Evolutionary conservation across 1,140 invertebrate species (phyloP).

Genomic region (Papilio polyxenes): DNA sequence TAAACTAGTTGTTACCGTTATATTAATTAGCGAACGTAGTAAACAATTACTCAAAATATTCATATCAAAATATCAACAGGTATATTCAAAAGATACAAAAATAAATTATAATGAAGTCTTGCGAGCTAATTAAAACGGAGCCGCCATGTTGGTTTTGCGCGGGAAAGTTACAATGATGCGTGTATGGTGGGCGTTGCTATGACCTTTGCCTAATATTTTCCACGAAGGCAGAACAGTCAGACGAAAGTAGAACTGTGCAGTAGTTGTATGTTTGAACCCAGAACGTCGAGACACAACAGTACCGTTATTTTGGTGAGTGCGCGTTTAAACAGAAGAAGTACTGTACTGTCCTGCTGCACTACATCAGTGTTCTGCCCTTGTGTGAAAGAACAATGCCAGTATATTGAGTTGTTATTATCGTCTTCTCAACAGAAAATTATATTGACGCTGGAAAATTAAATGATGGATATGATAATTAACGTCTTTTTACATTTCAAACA

Average conservation of each 20-base stretch:
- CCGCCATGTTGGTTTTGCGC: constrained; percentile 15
- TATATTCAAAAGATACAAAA: background rate
- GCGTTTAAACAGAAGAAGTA: background rate
- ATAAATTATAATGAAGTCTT: background rate
- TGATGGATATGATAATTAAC: background rate
- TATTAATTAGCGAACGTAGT: background rate
- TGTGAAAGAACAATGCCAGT: background rate
- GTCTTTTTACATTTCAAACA: background rate
- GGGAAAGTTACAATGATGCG: constrained; percentile 11
- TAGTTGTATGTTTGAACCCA: too few species aligned
- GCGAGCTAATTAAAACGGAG: constrained; percentile 13
- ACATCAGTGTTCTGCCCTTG: background rate
- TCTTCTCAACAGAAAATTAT: background rate
- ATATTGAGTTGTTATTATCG: background rate
- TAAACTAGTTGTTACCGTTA: background rate
- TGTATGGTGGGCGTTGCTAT: background rate
- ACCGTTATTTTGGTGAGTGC: too few species aligned
- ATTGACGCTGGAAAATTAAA: background rate
- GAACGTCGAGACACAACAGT: too few species aligned
- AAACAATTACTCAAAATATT: background rate
- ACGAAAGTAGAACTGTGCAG: too few species aligned
- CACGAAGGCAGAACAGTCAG: too few species aligned
- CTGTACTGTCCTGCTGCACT: background rate
- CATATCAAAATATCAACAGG: constrained; percentile 8
- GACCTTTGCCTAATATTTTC: background rate